These are phyloP conservation scores for Carcina quercana DNA, from an alignment of 2,888 invertebrate genomes.

Conservation along the genomic window DNA sequence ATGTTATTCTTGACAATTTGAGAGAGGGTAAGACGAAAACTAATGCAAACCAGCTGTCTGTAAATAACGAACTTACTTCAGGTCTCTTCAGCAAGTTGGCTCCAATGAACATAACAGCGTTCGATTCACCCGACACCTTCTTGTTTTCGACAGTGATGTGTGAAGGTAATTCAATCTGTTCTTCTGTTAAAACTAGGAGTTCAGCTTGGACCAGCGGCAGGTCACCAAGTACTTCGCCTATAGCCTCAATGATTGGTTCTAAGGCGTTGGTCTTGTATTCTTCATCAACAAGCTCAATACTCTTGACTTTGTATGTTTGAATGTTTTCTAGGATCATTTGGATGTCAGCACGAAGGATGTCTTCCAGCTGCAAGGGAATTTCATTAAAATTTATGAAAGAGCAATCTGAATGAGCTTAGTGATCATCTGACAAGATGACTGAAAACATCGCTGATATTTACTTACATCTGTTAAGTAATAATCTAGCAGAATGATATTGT, in stretches of 20 bases:
- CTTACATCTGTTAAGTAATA: no score
- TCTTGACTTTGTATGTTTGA: constrained; percentile 75
- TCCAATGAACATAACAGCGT: constrained; percentile 66
- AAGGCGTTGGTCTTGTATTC: constrained; percentile 64
- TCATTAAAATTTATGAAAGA: no score
- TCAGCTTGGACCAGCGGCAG: constrained; percentile 81
- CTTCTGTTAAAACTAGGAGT: constrained; percentile 71
- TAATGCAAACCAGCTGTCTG: no score
- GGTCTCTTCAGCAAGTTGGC: constrained; percentile 65
- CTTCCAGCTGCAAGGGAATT: constrained; percentile 54
- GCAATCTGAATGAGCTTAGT: no score
- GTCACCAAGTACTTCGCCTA: constrained; percentile 77
- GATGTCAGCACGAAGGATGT: constrained; percentile 75
- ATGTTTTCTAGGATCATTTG: constrained; percentile 85
- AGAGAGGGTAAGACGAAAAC: no score
- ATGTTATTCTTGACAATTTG: no score
- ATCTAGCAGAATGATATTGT: no score
- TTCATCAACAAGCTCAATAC: constrained; percentile 68
- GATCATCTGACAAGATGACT: no score
- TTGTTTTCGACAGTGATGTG: constrained; percentile 76
- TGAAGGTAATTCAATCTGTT: constrained; percentile 56
- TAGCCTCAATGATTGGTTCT: constrained; percentile 64
- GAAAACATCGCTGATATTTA: no score
- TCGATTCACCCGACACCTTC: constrained; percentile 71
- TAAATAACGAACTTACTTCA: constrained; percentile 57